Percentiles rank a stretch among this genome's conserved stretches.
Conservation (phyloP, 2,888 invertebrate species). For the Alloplasta piceator region DNA sequence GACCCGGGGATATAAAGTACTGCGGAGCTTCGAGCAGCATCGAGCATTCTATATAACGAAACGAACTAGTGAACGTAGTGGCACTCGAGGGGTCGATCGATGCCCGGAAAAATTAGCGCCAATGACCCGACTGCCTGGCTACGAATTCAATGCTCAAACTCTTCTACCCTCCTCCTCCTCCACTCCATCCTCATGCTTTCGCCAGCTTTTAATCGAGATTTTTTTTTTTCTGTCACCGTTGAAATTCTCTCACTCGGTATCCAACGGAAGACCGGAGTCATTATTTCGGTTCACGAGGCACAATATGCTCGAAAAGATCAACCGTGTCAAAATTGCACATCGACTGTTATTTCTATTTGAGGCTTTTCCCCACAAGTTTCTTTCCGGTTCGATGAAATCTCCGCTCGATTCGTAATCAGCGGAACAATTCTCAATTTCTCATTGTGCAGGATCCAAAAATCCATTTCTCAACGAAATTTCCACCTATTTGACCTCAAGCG, state of each 20-base stretch:
- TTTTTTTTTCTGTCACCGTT: slow-evolving; percentile 12
- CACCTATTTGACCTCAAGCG: no score
- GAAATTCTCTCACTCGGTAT: slow-evolving; percentile 27
- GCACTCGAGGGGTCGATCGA: slow-evolving; percentile 59
- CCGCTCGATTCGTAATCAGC: no score
- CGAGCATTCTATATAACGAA: slow-evolving; percentile 29
- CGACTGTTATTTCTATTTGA: no score
- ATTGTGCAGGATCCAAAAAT: no score
- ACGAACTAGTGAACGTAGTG: slow-evolving; percentile 40
- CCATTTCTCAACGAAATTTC: no score
- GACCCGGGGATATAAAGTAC: slow-evolving; percentile 51
- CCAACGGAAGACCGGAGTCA: slow-evolving; percentile 2
- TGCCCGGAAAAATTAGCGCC: slow-evolving; percentile 59
- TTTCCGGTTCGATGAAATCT: no score
- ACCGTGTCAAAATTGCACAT: neutral
- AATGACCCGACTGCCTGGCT: slow-evolving; percentile 48
- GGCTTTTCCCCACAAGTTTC: no score
- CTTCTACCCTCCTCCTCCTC: slow-evolving; percentile 2
- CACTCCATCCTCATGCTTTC: slow-evolving; percentile 20
- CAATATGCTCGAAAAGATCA: neutral
- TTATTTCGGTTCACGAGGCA: slow-evolving; percentile 15
- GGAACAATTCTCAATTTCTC: no score
- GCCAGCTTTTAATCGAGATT: slow-evolving; percentile 35
- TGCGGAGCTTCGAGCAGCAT: slow-evolving; percentile 46
- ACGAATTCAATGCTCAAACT: slow-evolving; percentile 38